Base-by-base conservation (phyloP, 2,113 vertebrate genomes). In the Charadrius vociferus region DNA sequence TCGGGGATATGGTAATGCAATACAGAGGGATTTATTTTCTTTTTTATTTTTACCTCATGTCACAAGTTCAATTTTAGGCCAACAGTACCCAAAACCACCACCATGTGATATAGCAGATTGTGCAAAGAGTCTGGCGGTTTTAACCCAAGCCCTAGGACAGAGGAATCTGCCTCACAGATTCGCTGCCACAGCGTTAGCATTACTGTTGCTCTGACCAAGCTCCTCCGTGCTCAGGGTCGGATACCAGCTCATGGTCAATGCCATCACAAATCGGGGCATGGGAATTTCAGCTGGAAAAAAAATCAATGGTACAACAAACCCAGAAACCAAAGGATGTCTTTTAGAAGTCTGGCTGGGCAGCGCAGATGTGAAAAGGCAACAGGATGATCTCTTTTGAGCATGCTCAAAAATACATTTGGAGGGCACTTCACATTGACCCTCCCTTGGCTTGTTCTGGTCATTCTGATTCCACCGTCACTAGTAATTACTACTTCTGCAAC, bases 41-140 rank as follows among this genome's bases (percentile, higher is more conserved):
- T 91, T 91, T 95, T 96, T 97, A 92, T 93, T 96, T 96, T 93
- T 94, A 93, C 88, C 86, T 96, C 83, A 95, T 95, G 93, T 95
- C 95, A 87, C 56, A 94, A 96, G 96, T 97, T 97, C 93, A 96
- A 36, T 91, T 96, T 86, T 87, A 94, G 97, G 95, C 96, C 93
- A 94, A 77, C 50, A 92, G 81, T 92, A 96, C 91, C 73, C 90
- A 87, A 86, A 96, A 53, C n/a, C 5, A 3, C 81, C 86, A 91
- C 87, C 86, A 85, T 43, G 74, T 94, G 95, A 95, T 81, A 70
- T 0, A 94, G 59, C 45, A 85, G 84, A 34, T 95, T 80, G 66
- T 59, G 66, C 59, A 84, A 62, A 93, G 45, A 62, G 66, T 52
- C 83, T 90, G 83, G 70, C 0, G 0, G 77, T 61, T 91, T 89